These are phyloP conservation scores for Cataglyphis altisquamis DNA, from an alignment of 2,888 invertebrate genomes.

Conservation along the genomic window DNA sequence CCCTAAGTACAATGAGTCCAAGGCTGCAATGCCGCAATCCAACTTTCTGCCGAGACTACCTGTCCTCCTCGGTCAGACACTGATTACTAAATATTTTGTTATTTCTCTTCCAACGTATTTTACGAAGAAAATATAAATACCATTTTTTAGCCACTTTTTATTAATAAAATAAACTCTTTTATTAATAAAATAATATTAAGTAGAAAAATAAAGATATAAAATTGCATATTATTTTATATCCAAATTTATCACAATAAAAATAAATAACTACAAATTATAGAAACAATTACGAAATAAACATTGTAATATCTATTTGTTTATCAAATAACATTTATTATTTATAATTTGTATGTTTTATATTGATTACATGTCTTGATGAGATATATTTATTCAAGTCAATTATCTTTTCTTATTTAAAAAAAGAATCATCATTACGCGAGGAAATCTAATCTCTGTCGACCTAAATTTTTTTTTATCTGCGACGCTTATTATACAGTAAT, in stretches of 20 bases:
- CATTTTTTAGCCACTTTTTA: not conserved
- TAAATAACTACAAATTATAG: not conserved
- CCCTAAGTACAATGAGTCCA: slow-evolving; percentile 81
- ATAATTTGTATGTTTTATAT: slow-evolving; percentile 4
- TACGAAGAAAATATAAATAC: not conserved
- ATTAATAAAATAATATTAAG: not conserved
- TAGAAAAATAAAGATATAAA: not conserved
- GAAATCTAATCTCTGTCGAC: not conserved
- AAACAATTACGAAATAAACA: not conserved
- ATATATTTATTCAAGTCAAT: not conserved
- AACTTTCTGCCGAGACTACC: slow-evolving; percentile 75
- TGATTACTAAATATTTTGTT: slow-evolving; percentile 77
- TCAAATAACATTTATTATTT: not conserved
- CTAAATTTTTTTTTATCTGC: slow-evolving; percentile 4
- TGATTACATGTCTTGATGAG: not conserved
- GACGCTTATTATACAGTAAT: not conserved
- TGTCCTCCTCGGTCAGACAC: slow-evolving; percentile 69
- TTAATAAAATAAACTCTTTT: not conserved
- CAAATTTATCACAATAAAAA: not conserved
- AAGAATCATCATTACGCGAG: not conserved
- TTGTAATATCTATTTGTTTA: not conserved
- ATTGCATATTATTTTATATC: not conserved
- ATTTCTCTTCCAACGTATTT: slow-evolving; percentile 28
- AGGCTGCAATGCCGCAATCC: slow-evolving; percentile 78
- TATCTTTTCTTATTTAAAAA: not conserved